Base-by-base conservation (phyloP, 2,888 invertebrate genomes). In the Bellardia bayeri region DNA sequence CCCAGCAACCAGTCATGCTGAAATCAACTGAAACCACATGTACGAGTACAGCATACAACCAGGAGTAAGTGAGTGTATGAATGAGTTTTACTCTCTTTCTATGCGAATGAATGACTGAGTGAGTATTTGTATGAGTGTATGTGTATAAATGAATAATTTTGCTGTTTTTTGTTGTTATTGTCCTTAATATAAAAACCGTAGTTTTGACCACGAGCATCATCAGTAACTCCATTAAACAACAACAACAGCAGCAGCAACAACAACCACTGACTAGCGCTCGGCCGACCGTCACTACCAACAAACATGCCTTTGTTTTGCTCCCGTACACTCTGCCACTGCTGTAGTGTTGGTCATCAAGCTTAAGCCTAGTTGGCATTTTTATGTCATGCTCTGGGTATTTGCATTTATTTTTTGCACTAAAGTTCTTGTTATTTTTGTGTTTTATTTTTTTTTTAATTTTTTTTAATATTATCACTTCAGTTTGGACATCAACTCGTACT, bases 331-430 rank as follows among this genome's bases (percentile, higher is more conserved):
- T 11, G 42, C 13, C 4, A 5, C 6, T 33, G 56, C 54, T 56
- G 56, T 37, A 56, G 66, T 63, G 13, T 58, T 72, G 72, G 71
- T 63, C 81, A 72, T 54, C 81, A 76, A 30, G 9, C 42, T 76
- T 66, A 82, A 82, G 82, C 69, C 76, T 33, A 56, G 54, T 83
- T 76, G 63, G 54, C 40, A 76, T 71, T 83, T 71, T 63, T 54
- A 45, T 76, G 42, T 58, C 51, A 82, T 68, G 68, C 75, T 75
- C 54, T 45, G 37, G 61, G n/a, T 54, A 54, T 58, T 51, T 16
- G 40, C 40, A 69, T 69, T 37, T 23, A 23, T 2, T 11, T 79
- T 68, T 68, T 58, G 13, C 11, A 42, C 4, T 11, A 9, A 11
- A 42, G 7, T 9, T 42, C 11, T 14, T 51, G 11, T 3, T 51